Conservation (phyloP, 2,797 vertebrate species). For the Huso huso region DNA sequence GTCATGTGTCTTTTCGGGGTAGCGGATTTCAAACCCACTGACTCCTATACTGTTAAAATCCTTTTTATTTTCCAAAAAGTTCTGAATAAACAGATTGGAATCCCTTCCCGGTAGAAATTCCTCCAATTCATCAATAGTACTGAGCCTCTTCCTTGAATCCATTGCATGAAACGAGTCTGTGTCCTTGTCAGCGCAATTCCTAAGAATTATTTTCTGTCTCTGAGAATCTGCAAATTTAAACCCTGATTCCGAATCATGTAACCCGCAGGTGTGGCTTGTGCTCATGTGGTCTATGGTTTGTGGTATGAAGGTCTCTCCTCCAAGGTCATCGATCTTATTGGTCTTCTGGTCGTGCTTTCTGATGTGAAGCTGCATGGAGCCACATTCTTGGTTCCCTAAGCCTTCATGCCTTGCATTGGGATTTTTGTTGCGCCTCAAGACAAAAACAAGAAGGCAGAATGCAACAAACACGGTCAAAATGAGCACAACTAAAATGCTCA, state of each 20-base stretch:
- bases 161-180: constrained; percentile 77
- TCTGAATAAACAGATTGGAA: constrained; percentile 91
- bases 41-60: constrained; percentile 97
- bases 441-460: constrained; percentile 93
- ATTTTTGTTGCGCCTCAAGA: constrained; percentile 91
- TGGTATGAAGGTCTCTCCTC: constrained; percentile 87
- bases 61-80: constrained; percentile 90
- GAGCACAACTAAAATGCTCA: constrained; percentile 95
- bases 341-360: constrained; percentile 81
- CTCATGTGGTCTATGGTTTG: constrained; percentile 98
- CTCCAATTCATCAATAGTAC: constrained; percentile 95
- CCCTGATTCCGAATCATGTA: constrained; percentile 82
- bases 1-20: constrained; percentile 90
- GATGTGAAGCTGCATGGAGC: constrained; percentile 86
- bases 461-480: constrained; percentile 96
- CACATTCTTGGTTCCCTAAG: constrained; percentile 80
- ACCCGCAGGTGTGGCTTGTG: constrained; percentile 88
- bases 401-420: constrained; percentile 81
- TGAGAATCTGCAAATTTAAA: constrained; percentile 84
- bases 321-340: constrained; percentile 80
- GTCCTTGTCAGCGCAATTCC: constrained; percentile 80
- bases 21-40: constrained; percentile 93
- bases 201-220: constrained; percentile 83
- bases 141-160: constrained; percentile 91
- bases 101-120: constrained; percentile 90